phyloP scores from a whole-genome alignment of 2,113 vertebrate genomes.

The Parotia lawesii region DNA sequence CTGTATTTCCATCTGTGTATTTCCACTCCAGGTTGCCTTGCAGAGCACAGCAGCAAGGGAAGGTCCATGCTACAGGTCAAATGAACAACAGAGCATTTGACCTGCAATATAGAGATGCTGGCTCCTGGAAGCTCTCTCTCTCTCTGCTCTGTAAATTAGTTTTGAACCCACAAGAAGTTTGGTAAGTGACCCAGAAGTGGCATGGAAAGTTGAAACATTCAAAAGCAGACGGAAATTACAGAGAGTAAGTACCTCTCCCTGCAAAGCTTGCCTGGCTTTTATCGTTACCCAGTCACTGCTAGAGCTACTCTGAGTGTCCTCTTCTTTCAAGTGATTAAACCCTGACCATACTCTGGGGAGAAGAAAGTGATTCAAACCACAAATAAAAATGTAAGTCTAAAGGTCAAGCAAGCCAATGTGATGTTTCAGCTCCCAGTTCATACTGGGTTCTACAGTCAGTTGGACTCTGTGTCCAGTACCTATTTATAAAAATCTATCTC shows the following conservation, averaged over 20 bases:
- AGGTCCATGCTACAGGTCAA: not conserved
- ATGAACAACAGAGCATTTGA: not conserved
- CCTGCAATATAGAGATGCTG: not conserved
- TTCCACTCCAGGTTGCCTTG: not conserved
- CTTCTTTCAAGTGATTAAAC: not conserved
- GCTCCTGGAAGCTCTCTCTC: not conserved
- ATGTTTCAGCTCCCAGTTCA: not conserved
- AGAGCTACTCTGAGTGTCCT: not conserved
- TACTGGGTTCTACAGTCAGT: not conserved
- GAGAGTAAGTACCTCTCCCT: not conserved
- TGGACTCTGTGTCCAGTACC: not conserved
- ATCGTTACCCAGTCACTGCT: not conserved
- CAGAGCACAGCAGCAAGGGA: not conserved
- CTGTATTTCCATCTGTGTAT: not conserved
- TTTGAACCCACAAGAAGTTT: not conserved
- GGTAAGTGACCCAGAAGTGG: not conserved
- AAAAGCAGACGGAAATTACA: not conserved
- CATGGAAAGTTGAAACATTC: not conserved
- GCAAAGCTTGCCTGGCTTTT: not conserved
- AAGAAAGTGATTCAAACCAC: not conserved
- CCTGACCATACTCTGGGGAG: not conserved
- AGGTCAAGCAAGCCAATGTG: not conserved
- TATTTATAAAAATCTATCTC: not conserved
- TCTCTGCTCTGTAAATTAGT: not conserved
- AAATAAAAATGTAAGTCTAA: not conserved